Evolutionary conservation across 2,113 vertebrate genomes (phyloP).

Genomic region (Acrocephalus kingi): DNA sequence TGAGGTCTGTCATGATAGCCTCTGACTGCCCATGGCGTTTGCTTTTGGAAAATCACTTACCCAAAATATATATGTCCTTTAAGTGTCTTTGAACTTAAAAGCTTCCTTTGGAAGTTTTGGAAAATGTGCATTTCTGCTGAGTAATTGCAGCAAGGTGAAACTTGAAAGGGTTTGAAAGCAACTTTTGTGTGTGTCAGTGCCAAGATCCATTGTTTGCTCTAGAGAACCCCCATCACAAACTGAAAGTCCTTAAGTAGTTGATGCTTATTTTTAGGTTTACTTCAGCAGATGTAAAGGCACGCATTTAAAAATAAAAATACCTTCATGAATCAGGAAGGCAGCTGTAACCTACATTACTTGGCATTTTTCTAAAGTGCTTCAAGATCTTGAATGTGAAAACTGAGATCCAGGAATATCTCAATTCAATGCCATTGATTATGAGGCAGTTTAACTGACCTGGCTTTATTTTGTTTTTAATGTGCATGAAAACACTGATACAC

Average conservation of each 20-base stretch:
- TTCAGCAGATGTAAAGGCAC: background rate
- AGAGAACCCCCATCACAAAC: background rate
- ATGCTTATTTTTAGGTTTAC: background rate
- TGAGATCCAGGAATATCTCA: background rate
- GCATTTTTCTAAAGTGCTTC: background rate
- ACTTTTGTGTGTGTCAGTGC: background rate
- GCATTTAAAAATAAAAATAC: slow-evolving; percentile 27
- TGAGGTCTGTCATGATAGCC: background rate
- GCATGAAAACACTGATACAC: background rate
- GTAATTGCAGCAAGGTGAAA: background rate
- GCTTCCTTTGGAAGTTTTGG: background rate
- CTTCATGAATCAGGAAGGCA: background rate
- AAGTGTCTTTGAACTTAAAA: slow-evolving; percentile 6
- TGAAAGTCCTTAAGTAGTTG: background rate
- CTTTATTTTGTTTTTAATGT: background rate
- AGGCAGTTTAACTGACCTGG: background rate
- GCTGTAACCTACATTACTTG: background rate
- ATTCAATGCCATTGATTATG: background rate
- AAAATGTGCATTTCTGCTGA: background rate
- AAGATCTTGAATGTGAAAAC: background rate
- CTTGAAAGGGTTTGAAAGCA: slow-evolving; percentile 17
- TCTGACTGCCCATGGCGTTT: background rate
- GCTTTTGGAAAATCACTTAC: background rate
- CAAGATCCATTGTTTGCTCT: background rate
- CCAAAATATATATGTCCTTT: background rate